A percentile compares a stretch with the other conserved stretches of the same genome.
Evolutionary conservation across 2,113 vertebrate species (phyloP).

Genomic region (pig (Sus scrofa)): T2T-Sscrofa CM000824.6:70005001-70005500

Average conservation of each 20-base stretch:
- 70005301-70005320: background rate
- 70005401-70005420: background rate
- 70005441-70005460: background rate
- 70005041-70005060: background rate
- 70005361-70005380: background rate
- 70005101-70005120: slow-evolving; percentile 16
- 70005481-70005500: slow-evolving; percentile 19
- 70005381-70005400: background rate
- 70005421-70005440: slow-evolving; percentile 11
- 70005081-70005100: background rate
- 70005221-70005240: slow-evolving; percentile 31
- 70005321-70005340: background rate
- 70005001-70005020: background rate
- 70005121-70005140: slow-evolving; percentile 52
- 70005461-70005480: background rate
- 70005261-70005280: background rate
- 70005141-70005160: slow-evolving; percentile 3
- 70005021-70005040: background rate
- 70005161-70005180: background rate
- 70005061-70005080: slow-evolving; percentile 34
- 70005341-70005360: background rate
- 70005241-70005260: slow-evolving; percentile 46
- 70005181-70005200: slow-evolving; percentile 43
- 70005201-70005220: slow-evolving; percentile 38
- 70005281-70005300: background rate